phyloP scores from a whole-genome alignment of 2,888 invertebrate species.

The Amaurobius ferox region DNA sequence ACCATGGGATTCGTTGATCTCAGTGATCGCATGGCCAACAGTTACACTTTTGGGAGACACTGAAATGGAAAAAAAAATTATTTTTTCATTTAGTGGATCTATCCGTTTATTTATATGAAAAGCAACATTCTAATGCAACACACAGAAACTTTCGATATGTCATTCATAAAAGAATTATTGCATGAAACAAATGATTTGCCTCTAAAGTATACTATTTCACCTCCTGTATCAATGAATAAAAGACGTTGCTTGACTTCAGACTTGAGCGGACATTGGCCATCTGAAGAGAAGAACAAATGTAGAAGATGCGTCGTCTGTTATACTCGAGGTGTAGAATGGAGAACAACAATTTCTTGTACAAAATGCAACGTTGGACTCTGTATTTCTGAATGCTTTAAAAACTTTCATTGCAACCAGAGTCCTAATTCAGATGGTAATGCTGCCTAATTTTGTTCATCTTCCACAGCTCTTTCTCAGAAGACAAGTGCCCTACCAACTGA shows the following conservation, averaged over 20 bases:
- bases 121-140: background rate
- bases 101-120: conserved; percentile 12
- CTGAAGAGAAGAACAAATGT: background rate
- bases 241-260: no score
- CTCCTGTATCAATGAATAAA: no score
- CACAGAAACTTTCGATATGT: background rate
- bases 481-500: no score
- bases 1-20: conserved; percentile 30
- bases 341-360: conserved; percentile 11
- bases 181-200: background rate
- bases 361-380: conserved; percentile 16
- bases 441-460: no score
- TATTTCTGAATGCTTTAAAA: no score
- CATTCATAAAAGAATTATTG: background rate
- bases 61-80: conserved; percentile 39
- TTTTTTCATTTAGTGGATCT: conserved; percentile 27
- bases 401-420: no score
- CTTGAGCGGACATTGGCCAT: background rate
- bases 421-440: no score
- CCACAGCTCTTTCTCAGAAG: no score
- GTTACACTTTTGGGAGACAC: conserved; percentile 16
- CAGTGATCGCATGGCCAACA: conserved; percentile 36
- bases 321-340: background rate
- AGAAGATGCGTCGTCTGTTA: background rate
- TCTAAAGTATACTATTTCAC: background rate